These are phyloP conservation scores for Muntiacus muntjak DNA, from an alignment of 2,113 vertebrate genomes.

Conservation along the genomic window DNA sequence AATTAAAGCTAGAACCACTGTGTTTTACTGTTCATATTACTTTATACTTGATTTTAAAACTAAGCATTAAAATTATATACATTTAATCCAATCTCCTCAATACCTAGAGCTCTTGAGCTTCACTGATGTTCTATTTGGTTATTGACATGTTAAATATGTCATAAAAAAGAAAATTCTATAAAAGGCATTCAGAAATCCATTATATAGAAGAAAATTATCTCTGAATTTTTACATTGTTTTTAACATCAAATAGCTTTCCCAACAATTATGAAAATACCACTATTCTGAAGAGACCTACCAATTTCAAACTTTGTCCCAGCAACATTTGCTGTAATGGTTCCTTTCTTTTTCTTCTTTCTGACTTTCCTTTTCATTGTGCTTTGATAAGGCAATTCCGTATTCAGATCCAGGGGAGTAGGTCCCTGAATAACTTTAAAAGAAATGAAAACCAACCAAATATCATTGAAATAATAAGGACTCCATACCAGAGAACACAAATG, in stretches of 20 bases:
- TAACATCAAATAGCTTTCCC: background rate
- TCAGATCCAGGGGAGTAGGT: constrained; percentile 86
- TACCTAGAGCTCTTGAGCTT: background rate
- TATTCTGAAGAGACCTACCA: constrained; percentile 82
- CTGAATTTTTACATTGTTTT: constrained; percentile 11
- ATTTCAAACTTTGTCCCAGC: constrained; percentile 98
- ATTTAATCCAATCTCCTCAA: background rate
- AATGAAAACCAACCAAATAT: constrained; percentile 42
- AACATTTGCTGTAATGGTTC: constrained; percentile 91
- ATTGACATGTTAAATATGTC: constrained; percentile 20
- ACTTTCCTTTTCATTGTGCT: constrained; percentile 90
- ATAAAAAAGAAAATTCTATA: constrained; percentile 33
- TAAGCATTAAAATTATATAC: background rate
- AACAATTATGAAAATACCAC: constrained; percentile 27
- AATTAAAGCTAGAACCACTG: background rate
- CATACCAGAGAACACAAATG: background rate
- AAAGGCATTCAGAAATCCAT: constrained; percentile 17
- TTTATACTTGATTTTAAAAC: constrained; percentile 25
- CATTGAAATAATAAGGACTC: background rate
- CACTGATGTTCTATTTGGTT: background rate
- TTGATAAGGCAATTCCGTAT: constrained; percentile 86
- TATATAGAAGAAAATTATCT: background rate
- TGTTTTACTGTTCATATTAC: background rate
- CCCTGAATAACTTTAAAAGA: constrained; percentile 88
- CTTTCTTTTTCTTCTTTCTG: constrained; percentile 93